These are phyloP conservation scores for Tortricodes alternella DNA, from an alignment of 2,888 invertebrate species.

Conservation along the genomic window DNA sequence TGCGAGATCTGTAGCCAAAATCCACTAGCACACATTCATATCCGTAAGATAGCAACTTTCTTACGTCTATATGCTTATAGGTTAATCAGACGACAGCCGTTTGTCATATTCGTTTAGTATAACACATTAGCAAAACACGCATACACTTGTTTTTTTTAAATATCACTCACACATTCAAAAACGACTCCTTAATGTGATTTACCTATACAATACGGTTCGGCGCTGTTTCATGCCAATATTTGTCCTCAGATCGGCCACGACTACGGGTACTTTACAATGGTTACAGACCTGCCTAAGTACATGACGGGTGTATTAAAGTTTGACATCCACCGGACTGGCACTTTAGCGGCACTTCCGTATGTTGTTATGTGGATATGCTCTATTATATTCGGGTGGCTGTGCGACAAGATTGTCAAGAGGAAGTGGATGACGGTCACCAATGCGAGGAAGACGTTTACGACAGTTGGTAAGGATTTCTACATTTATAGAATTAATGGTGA, in stretches of 20 bases:
- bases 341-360: conserved; percentile 85
- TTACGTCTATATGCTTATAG: no score
- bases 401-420: conserved; percentile 86
- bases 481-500: neutral
- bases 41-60: no score
- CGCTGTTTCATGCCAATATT: no score
- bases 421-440: conserved; percentile 81
- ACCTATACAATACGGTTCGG: neutral
- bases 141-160: no score
- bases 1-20: no score
- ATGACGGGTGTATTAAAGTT: conserved; percentile 87
- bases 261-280: conserved; percentile 88
- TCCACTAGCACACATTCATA: no score
- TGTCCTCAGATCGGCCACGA: conserved; percentile 84
- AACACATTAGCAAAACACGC: no score
- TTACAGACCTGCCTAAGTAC: conserved; percentile 87
- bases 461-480: conserved; percentile 78
- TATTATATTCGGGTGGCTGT: conserved; percentile 85
- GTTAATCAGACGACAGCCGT: no score
- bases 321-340: conserved; percentile 85
- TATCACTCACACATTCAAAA: no score
- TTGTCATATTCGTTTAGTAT: no score
- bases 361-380: conserved; percentile 86
- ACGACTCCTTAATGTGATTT: neutral
- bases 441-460: conserved; percentile 86